These are phyloP conservation scores for Sthenelais limicola DNA, from an alignment of 2,888 invertebrate species.

Conservation along the genomic window DNA sequence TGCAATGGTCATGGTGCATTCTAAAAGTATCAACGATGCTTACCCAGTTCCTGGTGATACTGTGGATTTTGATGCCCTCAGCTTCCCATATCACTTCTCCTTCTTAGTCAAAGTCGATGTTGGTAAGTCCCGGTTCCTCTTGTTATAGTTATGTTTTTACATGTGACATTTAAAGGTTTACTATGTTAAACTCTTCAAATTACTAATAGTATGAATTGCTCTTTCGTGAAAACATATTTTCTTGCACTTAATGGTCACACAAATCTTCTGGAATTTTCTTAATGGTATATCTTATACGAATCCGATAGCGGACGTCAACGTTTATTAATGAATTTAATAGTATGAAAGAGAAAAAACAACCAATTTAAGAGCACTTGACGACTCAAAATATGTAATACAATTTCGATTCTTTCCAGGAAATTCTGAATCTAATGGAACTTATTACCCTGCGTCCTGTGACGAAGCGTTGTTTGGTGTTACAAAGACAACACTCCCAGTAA, in stretches of 20 bases:
- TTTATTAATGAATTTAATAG: no score
- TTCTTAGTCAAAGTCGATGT: slow-evolving; percentile 32
- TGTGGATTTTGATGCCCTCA: slow-evolving; percentile 29
- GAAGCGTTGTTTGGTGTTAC: no score
- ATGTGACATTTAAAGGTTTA: neutral
- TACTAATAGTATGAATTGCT: no score
- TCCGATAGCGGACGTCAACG: neutral
- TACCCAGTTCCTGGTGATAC: slow-evolving; percentile 10
- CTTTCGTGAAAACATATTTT: no score
- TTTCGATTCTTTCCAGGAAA: no score
- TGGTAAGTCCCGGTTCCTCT: slow-evolving; percentile 20
- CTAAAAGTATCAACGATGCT: neutral
- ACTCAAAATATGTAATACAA: no score
- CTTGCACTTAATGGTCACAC: neutral
- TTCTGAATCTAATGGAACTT: no score
- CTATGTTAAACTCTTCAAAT: neutral
- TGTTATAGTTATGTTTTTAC: neutral
- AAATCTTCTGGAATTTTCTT: neutral
- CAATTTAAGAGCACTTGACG: no score
- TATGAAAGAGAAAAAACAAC: no score
- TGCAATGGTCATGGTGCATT: slow-evolving; percentile 31
- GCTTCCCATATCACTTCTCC: slow-evolving; percentile 38
- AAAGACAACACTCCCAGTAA: no score
- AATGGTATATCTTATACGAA: neutral
- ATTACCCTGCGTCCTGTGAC: no score